These are phyloP conservation scores for Lates japonicus DNA, from an alignment of 2,797 vertebrate genomes.

Conservation along the genomic window DNA sequence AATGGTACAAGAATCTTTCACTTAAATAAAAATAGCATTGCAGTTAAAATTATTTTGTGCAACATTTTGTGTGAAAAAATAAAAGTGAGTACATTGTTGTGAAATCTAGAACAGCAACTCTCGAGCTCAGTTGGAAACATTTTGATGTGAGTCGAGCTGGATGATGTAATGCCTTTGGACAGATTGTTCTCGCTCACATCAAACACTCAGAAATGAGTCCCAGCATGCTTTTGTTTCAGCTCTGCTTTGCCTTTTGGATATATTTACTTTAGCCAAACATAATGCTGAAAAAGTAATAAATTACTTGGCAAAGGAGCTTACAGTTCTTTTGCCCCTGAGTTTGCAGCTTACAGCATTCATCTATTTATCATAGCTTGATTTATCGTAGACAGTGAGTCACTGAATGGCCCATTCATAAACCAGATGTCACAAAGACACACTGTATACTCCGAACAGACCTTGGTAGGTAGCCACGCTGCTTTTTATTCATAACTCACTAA, in stretches of 20 bases:
- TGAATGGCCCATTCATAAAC: slow-evolving; percentile 67
- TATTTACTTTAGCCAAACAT: slow-evolving; percentile 55
- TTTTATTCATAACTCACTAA: slow-evolving; percentile 51
- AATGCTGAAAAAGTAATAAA: slow-evolving; percentile 56
- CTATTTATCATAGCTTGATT: slow-evolving; percentile 62
- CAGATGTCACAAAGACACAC: slow-evolving; percentile 62
- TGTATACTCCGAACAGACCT: slow-evolving; percentile 43
- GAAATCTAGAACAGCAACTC: slow-evolving; percentile 28
- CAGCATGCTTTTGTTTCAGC: slow-evolving; percentile 54
- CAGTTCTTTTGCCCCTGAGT: slow-evolving; percentile 34
- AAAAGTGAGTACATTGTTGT: slow-evolving; percentile 21
- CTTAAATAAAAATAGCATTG: neutral
- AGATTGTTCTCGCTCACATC: slow-evolving; percentile 59
- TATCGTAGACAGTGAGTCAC: slow-evolving; percentile 44
- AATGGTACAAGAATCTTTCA: too few relatives aligned
- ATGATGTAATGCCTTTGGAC: slow-evolving; percentile 72
- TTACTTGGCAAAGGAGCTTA: slow-evolving; percentile 30
- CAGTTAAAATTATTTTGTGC: too few relatives aligned
- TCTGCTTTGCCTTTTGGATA: slow-evolving; percentile 50
- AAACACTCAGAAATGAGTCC: slow-evolving; percentile 67
- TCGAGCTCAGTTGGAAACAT: slow-evolving; percentile 30
- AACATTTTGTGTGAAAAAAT: neutral
- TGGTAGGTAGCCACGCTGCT: slow-evolving; percentile 29
- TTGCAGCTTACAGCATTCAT: slow-evolving; percentile 32
- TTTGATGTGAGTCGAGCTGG: slow-evolving; percentile 24